Base-by-base conservation (phyloP, 2,113 vertebrate species). In the Pseudonaja textilis region DNA sequence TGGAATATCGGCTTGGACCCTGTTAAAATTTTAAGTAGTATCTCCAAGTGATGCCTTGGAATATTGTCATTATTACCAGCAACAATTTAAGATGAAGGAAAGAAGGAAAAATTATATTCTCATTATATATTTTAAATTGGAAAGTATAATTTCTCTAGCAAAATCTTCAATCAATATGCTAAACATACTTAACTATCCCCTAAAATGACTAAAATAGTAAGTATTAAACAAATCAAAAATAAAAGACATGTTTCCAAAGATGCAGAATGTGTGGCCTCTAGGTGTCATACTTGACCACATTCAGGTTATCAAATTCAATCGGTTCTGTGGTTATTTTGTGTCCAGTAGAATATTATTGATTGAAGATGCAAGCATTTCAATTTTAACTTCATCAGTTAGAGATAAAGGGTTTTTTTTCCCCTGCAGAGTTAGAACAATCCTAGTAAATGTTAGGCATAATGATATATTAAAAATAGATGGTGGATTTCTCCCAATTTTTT, bases 281-380 rank as follows among this genome's bases (percentile, higher is more conserved):
- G 97, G 96, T 98, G 97, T 98, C 98, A 96, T 94, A 97, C 96
- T 97, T 96, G 61, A 95, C 95, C 96, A 96, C 0, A 20, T 95
- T 96, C 96, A 89, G 55, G 55, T 85, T 95, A 94, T 0, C 0
- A 91, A 94, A 54, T n/a, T 93, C 86, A 92, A 0, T 55, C 14
- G 22, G 90, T 95, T 50, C 87, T 93, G 1, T 59, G 91, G 52
- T 16, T n/a, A 88, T 91, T 95, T 52, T 55, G 16, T 0, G 61
- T 50, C 4, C 94, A 26, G 34, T 89, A 16, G 89, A 81, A 4
- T 5, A 88, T 16, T 64, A 25, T 55, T 42, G 14, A n/a, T 20
- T n/a, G 42, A 86, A 56, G n/a, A 59, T 61, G 45, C 39, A 86
- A 64, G 20, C 2, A 81, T 1, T 42, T 42, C 93, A 93, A 87